Conservation (phyloP, 2,888 invertebrate species). For the Acanthosepion esculentum region DNA sequence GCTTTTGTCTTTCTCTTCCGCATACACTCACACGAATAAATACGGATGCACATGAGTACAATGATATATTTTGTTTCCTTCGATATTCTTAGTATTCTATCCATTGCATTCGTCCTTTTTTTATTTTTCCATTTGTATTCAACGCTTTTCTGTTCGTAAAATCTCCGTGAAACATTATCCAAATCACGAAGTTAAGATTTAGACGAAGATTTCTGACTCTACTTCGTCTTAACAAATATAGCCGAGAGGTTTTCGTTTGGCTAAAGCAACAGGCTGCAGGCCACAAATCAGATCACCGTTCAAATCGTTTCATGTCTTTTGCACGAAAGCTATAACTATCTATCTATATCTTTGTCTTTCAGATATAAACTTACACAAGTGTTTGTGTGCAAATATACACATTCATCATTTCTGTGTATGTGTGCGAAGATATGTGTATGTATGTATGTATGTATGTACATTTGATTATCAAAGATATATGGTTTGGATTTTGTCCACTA, state of each 20-base stretch:
- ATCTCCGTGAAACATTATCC: not conserved
- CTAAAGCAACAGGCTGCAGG: not conserved
- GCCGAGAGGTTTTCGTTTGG: not conserved
- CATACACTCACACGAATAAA: not conserved
- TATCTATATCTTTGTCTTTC: not conserved
- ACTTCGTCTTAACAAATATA: not conserved
- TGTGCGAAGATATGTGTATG: too few relatives aligned
- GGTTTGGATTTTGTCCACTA: too few relatives aligned
- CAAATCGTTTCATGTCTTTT: not conserved
- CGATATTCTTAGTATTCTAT: not conserved
- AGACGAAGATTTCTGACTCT: slow-evolving; percentile 16
- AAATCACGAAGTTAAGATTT: not conserved
- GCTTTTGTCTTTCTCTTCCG: not conserved
- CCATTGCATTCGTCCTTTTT: not conserved
- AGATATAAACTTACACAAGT: too few relatives aligned
- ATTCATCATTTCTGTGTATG: too few relatives aligned
- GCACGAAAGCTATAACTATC: not conserved
- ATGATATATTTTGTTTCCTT: not conserved
- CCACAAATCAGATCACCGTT: not conserved
- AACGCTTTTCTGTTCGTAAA: not conserved
- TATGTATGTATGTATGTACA: too few relatives aligned
- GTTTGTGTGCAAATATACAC: too few relatives aligned
- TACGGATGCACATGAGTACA: not conserved
- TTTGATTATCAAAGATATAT: too few relatives aligned
- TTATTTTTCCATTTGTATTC: not conserved